Base-by-base conservation (phyloP, 2,888 invertebrate genomes). In the Zygogramma bicolorata region DNA sequence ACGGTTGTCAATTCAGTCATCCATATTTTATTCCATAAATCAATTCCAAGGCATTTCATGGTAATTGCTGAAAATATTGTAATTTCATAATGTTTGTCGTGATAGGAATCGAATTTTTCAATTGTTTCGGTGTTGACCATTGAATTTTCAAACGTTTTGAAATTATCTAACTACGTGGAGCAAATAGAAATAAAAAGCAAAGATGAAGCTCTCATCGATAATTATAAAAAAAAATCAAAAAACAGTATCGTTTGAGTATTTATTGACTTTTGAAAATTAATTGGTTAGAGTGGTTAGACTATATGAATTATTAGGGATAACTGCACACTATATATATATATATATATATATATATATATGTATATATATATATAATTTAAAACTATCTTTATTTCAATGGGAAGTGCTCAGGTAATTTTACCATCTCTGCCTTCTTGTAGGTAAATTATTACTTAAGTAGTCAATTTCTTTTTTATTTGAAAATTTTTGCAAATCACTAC, bases 381-480 rank as follows among this genome's bases (percentile, higher is more conserved):
- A 46, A 63, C 18, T 27, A 29, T 46, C 20, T 46, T 63, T 46
- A 40, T 46, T 63, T 25, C 7, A 75, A 81, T 80, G 76, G 78
- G 83, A 83, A 84, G 84, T 83, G 85, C 87, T 87, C 87, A 86
- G 87, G 87, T 87, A 81, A 84, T 82, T 83, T 74, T 83, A 85
- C 85, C 85, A 85, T 83, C 85, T 86, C 80, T 87, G 87, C 87
- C 87, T 87, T 83, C 75, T 75, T 76, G 71, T 79, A 79, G 77
- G 72, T 76, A 75, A 77, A 75, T 53, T 74, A 74, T 75, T 77
- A 73, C 71, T 68, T 76, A 74, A 75, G 74, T 77, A 75, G 75
- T 73, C 75, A 77, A 77, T 69, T 73, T 69, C 42, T 38, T 8
- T 46, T 46, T 63, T 18, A 46, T 27, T 63, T 40, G 7, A 20